Evolutionary conservation across 2,888 invertebrate species (phyloP).

Genomic region (Agrotis clavis): DNA sequence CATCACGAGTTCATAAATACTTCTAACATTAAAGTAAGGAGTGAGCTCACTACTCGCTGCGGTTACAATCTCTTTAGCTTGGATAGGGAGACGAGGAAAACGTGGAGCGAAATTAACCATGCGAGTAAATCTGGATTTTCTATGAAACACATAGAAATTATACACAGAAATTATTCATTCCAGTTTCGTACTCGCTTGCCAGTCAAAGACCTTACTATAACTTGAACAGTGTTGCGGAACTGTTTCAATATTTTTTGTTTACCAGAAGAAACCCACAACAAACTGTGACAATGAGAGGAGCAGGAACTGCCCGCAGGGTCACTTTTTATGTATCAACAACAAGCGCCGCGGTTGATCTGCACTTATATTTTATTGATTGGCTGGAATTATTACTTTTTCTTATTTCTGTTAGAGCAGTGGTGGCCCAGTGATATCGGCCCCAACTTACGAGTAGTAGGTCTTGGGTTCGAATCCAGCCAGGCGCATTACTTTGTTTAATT

Average conservation of each 20-base stretch:
- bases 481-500: no score
- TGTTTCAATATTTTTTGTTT: slow-evolving; percentile 18
- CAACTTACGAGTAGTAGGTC: no score
- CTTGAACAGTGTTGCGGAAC: slow-evolving; percentile 21
- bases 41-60: slow-evolving; percentile 4
- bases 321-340: background rate
- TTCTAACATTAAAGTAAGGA: background rate
- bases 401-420: no score
- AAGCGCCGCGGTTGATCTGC: background rate
- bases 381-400: background rate
- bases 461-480: no score
- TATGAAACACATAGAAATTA: slow-evolving; percentile 5
- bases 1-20: background rate
- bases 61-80: slow-evolving; percentile 2
- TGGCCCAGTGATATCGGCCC: no score
- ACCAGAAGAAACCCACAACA: slow-evolving; percentile 8
- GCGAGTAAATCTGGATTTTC: background rate
- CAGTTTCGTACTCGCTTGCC: no score
- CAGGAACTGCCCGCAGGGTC: slow-evolving; percentile 40
- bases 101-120: background rate
- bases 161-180: no score
- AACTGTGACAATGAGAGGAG: slow-evolving; percentile 39
- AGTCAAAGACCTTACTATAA: no score
- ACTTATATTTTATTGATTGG: background rate
- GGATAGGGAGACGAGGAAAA: slow-evolving; percentile 12